Percentiles rank a stretch among this genome's conserved stretches.
phyloP scores from a whole-genome alignment of 2,797 vertebrate species.

The Corythornis leucogaster region DNA sequence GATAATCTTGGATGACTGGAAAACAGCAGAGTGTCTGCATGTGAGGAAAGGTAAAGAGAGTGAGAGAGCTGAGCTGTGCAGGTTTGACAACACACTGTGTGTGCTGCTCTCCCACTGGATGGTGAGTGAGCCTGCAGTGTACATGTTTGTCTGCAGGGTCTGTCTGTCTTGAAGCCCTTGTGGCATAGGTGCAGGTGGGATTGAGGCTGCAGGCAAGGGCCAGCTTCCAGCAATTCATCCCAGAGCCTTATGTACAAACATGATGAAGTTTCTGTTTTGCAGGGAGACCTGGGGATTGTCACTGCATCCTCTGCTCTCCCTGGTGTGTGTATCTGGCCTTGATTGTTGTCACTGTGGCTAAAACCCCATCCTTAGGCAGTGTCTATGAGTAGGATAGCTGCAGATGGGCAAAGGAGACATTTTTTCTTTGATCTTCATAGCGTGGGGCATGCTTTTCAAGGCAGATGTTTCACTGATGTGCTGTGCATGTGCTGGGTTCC shows the following conservation, averaged over 20 bases:
- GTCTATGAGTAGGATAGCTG: neutral
- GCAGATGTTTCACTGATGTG: neutral
- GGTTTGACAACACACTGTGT: accelerated
- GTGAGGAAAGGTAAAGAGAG: neutral
- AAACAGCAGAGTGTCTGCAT: neutral
- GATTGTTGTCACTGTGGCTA: accelerated
- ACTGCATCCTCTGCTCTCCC: neutral
- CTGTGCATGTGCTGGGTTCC: neutral
- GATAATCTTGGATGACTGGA: neutral
- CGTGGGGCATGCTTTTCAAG: neutral
- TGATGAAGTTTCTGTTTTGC: neutral
- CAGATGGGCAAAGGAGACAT: neutral
- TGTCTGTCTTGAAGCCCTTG: neutral
- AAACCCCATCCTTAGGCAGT: neutral
- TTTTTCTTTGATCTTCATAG: neutral
- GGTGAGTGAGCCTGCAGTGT: accelerated
- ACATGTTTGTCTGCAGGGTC: neutral
- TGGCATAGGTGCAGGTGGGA: neutral
- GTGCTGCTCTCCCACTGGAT: accelerated
- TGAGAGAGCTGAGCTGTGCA: accelerated
- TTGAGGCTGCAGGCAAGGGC: neutral
- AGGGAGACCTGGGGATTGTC: neutral
- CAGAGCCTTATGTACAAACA: neutral
- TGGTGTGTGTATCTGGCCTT: neutral
- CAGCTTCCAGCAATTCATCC: neutral